phyloP scores from a whole-genome alignment of 2,888 invertebrate species.

The Encarsia formosa region DNA sequence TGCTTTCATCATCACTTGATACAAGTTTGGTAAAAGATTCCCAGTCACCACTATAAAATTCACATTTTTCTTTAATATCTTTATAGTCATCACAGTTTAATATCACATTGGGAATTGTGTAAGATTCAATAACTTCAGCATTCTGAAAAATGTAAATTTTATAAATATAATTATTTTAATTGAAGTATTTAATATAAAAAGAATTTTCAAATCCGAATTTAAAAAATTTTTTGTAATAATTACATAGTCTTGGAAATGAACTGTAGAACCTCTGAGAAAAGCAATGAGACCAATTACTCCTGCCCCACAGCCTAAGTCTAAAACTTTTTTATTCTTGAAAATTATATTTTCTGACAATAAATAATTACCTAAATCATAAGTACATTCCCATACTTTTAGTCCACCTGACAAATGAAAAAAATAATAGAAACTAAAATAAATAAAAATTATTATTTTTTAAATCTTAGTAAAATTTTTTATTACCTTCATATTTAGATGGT shows the following conservation, averaged over 20 bases:
- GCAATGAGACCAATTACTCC: slow-evolving; percentile 84
- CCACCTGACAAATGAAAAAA: slow-evolving; percentile 71
- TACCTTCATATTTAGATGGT: slow-evolving; percentile 77
- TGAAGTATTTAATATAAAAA: slow-evolving; percentile 1
- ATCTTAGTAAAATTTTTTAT: neutral
- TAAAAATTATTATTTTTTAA: neutral
- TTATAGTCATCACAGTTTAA: slow-evolving; percentile 59
- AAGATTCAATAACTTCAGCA: slow-evolving; percentile 70
- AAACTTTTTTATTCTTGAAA: slow-evolving; percentile 58
- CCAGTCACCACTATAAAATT: slow-evolving; percentile 73
- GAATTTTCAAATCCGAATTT: too few relatives aligned
- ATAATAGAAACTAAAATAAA: slow-evolving; percentile 1
- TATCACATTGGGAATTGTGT: slow-evolving; percentile 79
- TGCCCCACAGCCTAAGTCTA: slow-evolving; percentile 91
- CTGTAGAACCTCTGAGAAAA: slow-evolving; percentile 58
- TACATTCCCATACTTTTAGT: slow-evolving; percentile 94
- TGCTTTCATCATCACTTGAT: slow-evolving; percentile 41
- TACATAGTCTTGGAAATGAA: slow-evolving; percentile 94
- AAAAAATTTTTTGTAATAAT: slow-evolving; percentile 31
- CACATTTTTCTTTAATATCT: slow-evolving; percentile 44
- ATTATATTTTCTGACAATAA: slow-evolving; percentile 52
- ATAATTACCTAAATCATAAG: slow-evolving; percentile 72
- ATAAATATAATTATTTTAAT: slow-evolving; percentile 2
- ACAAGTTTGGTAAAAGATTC: slow-evolving; percentile 54
- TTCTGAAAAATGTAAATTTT: slow-evolving; percentile 61